Evolutionary conservation across 2,888 invertebrate genomes (phyloP).

Genomic region (Labia minor): DNA sequence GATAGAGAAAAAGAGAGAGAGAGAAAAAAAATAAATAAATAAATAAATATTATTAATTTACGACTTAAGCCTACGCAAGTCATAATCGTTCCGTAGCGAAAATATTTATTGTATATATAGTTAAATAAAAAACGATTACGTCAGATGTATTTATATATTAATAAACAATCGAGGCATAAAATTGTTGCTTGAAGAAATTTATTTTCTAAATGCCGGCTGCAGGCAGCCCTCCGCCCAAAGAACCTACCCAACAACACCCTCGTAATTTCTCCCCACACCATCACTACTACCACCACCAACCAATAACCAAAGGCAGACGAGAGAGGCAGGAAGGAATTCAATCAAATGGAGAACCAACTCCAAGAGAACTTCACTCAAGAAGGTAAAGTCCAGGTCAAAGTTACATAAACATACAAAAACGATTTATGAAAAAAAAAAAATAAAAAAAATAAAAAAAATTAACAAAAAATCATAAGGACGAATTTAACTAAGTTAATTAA

Average conservation of each 20-base stretch:
- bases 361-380: too few relatives aligned
- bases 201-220: background rate
- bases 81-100: constrained; percentile 6
- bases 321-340: too few relatives aligned
- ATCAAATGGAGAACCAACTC: too few relatives aligned
- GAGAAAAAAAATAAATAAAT: too few relatives aligned
- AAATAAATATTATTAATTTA: constrained; percentile 13
- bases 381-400: too few relatives aligned
- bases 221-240: constrained; percentile 1
- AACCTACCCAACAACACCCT: background rate
- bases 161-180: constrained; percentile 13
- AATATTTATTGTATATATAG: constrained; percentile 13
- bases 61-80: constrained; percentile 8
- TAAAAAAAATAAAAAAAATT: too few relatives aligned
- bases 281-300: background rate
- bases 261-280: background rate
- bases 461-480: too few relatives aligned
- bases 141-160: constrained; percentile 13
- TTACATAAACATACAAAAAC: too few relatives aligned
- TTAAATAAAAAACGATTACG: constrained; percentile 13
- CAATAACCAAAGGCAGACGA: too few relatives aligned
- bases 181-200: background rate
- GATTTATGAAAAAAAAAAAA: too few relatives aligned
- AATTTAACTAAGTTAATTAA: too few relatives aligned
- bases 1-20: too few relatives aligned